phyloP scores from a whole-genome alignment of 1,140 invertebrate genomes.

The Nymphalis io region DNA sequence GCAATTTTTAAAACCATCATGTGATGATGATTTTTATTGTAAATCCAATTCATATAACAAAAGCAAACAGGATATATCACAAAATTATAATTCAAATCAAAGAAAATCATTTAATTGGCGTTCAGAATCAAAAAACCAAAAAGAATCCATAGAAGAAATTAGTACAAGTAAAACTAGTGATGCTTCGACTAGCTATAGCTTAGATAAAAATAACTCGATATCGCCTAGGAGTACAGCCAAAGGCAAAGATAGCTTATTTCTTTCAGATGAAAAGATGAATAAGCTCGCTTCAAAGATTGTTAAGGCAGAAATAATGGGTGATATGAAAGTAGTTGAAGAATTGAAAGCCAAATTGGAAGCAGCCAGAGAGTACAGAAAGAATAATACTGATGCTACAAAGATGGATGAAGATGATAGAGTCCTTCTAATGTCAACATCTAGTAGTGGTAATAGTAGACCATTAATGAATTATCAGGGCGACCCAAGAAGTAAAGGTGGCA shows the following conservation, averaged over 20 bases:
- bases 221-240: conserved; percentile 28
- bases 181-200: conserved; percentile 16
- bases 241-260: conserved; percentile 57
- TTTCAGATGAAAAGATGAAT: conserved; percentile 92
- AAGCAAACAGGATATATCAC: conserved; percentile 23
- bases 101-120: conserved; percentile 54
- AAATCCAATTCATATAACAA: conserved; percentile 35
- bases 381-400: conserved; percentile 63
- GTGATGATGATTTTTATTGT: conserved; percentile 60
- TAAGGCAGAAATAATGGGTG: conserved; percentile 95
- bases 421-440: conserved; percentile 87
- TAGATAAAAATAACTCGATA: conserved; percentile 28
- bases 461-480: conserved; percentile 76
- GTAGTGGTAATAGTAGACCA: conserved; percentile 84
- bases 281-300: conserved; percentile 92
- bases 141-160: conserved; percentile 32
- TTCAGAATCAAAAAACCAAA: conserved; percentile 41
- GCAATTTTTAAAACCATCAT: conserved; percentile 74
- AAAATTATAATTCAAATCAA: conserved; percentile 38
- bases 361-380: conserved; percentile 83
- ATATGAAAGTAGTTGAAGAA: conserved; percentile 84
- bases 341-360: conserved; percentile 88
- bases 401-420: conserved; percentile 82
- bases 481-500: conserved; percentile 70
- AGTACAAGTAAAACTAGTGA: conserved; percentile 7